Evolutionary conservation across 1,140 invertebrate genomes (phyloP).

Genomic region (Papilio glaucus): DNA sequence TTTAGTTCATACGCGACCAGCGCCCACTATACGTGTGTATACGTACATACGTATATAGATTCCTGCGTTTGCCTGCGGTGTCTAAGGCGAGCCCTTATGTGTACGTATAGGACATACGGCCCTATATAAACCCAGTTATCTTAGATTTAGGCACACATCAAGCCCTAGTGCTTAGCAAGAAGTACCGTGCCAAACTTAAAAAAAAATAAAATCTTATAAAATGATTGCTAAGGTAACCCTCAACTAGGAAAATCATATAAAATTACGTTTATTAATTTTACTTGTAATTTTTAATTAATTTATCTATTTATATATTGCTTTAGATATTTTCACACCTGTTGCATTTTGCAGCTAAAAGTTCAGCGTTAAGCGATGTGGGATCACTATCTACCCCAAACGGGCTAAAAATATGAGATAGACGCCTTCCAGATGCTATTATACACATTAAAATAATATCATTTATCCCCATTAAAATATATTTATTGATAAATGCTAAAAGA

Average conservation of each 20-base stretch:
- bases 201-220: conserved; percentile 60
- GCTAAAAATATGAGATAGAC: too few relatives aligned
- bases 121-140: conserved; percentile 77
- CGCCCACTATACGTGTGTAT: conserved; percentile 66
- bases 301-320: too few relatives aligned
- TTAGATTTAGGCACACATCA: conserved; percentile 74
- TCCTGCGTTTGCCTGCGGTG: conserved; percentile 51
- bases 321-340: too few relatives aligned
- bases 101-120: conserved; percentile 70
- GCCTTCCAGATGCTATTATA: too few relatives aligned
- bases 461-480: too few relatives aligned
- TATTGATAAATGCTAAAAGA: too few relatives aligned
- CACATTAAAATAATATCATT: too few relatives aligned
- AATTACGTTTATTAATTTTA: too few relatives aligned
- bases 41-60: conserved; percentile 64
- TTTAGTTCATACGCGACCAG: conserved; percentile 64
- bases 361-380: too few relatives aligned
- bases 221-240: conserved; percentile 74
- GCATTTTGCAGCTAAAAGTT: too few relatives aligned
- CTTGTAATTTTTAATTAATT: neutral
- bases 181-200: conserved; percentile 63
- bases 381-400: too few relatives aligned
- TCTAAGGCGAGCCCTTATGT: conserved; percentile 58
- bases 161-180: conserved; percentile 66
- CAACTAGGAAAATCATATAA: neutral